phyloP scores from a whole-genome alignment of 1,140 invertebrate genomes.

The Trialeurodes vaporariorum region DNA sequence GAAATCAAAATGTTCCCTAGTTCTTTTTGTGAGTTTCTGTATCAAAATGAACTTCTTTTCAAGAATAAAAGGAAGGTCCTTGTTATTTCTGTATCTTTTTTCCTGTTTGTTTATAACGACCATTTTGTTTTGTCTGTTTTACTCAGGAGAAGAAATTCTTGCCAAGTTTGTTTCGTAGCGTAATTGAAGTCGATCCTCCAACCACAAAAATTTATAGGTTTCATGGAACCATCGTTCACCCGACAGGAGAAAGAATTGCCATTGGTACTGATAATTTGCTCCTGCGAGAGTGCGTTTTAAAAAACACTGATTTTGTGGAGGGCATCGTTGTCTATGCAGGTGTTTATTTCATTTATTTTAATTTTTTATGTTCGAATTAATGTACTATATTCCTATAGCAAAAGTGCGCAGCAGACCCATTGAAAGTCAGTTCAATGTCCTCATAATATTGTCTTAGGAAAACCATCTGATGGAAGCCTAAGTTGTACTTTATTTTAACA shows the following conservation, averaged over 20 bases:
- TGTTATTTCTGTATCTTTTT: neutral
- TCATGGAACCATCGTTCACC: conserved; percentile 76
- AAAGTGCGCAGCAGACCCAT: too few relatives aligned
- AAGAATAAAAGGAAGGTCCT: too few relatives aligned
- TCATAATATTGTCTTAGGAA: too few relatives aligned
- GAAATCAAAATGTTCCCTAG: too few relatives aligned
- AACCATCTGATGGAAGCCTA: too few relatives aligned
- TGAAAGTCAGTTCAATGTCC: too few relatives aligned
- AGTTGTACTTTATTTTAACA: too few relatives aligned
- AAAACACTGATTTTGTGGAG: conserved; percentile 88
- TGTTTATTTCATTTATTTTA: too few relatives aligned
- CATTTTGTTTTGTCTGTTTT: conserved; percentile 32
- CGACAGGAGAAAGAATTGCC: conserved; percentile 62
- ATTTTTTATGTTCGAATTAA: too few relatives aligned
- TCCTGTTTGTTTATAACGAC: neutral
- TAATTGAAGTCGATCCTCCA: conserved; percentile 81
- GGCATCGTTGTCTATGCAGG: conserved; percentile 95
- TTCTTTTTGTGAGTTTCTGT: too few relatives aligned
- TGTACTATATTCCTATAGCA: too few relatives aligned
- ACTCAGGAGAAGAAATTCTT: conserved; percentile 55
- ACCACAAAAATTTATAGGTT: conserved; percentile 95
- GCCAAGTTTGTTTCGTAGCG: conserved; percentile 67
- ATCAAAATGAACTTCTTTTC: too few relatives aligned
- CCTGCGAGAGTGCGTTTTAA: conserved; percentile 83
- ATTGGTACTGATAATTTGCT: conserved; percentile 88